phyloP scores from a whole-genome alignment of 2,797 vertebrate genomes.

The Hydrophis major region DNA sequence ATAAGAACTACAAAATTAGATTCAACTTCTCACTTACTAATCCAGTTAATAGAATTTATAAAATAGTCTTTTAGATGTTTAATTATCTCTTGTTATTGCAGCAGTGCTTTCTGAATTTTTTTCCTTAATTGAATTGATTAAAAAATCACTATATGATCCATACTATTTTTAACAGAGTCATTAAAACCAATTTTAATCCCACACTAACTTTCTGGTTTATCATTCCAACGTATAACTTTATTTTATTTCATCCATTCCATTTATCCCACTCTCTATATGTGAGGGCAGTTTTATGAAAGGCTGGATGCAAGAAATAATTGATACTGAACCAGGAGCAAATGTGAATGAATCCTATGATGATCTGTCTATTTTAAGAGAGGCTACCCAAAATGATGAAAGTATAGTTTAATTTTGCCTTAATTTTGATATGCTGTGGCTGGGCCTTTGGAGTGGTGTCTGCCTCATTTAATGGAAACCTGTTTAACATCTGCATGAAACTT shows the following conservation, averaged over 20 bases:
- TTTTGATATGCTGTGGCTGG: background rate
- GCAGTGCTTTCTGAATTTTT: background rate
- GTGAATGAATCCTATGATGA: background rate
- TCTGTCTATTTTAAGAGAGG: background rate
- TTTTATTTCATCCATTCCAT: background rate
- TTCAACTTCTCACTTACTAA: background rate
- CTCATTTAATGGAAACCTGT: background rate
- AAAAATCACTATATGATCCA: background rate
- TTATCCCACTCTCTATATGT: background rate
- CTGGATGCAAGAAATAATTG: background rate
- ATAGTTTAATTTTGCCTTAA: background rate
- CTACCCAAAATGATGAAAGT: background rate
- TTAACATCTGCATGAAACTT: background rate
- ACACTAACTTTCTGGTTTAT: background rate
- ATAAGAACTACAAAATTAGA: background rate
- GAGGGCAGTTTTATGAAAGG: background rate
- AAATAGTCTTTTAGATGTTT: background rate
- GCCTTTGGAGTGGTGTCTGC: background rate
- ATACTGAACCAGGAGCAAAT: background rate
- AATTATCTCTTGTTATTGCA: background rate
- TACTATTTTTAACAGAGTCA: background rate
- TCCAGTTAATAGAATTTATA: background rate
- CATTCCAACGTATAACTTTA: background rate
- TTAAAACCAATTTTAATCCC: background rate
- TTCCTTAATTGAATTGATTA: background rate